Evolutionary conservation across 2,888 invertebrate genomes (phyloP).

Genomic region (Sympetrum striolatum): DNA sequence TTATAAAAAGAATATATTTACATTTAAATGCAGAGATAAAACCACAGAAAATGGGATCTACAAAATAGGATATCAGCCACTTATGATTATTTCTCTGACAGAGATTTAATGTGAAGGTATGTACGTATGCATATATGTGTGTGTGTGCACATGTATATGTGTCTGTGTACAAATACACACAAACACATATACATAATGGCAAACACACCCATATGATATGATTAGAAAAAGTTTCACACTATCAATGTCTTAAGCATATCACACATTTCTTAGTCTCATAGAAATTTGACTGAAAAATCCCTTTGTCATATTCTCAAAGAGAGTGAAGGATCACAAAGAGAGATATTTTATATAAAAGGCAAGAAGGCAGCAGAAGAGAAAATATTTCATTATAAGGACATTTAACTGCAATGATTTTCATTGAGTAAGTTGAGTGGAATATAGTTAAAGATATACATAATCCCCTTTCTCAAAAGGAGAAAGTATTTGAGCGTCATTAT

Average conservation of each 20-base stretch:
- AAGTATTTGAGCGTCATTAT: slow-evolving; percentile 15
- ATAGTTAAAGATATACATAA: background rate
- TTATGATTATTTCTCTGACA: slow-evolving; percentile 5
- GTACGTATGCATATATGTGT: no score
- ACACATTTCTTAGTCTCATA: slow-evolving; percentile 41
- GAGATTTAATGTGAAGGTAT: no score
- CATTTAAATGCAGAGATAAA: slow-evolving; percentile 40
- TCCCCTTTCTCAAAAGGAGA: slow-evolving; percentile 18
- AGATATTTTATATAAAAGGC: slow-evolving; percentile 32
- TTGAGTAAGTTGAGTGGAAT: slow-evolving; percentile 2
- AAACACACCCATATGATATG: slow-evolving; percentile 33
- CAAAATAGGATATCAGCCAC: slow-evolving; percentile 42
- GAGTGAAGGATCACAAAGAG: slow-evolving; percentile 28
- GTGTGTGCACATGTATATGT: no score
- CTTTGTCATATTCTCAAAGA: background rate
- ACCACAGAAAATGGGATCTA: slow-evolving; percentile 43
- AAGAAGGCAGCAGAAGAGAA: slow-evolving; percentile 35
- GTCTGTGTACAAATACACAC: background rate
- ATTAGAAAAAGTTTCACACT: slow-evolving; percentile 38
- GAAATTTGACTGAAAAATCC: background rate
- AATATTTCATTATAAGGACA: slow-evolving; percentile 23
- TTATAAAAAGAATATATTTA: slow-evolving; percentile 42
- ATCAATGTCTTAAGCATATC: slow-evolving; percentile 39
- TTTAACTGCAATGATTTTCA: background rate
- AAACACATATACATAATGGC: background rate